These are phyloP conservation scores for Danaus chrysippus DNA, from an alignment of 2,888 invertebrate species.

Conservation along the genomic window DNA sequence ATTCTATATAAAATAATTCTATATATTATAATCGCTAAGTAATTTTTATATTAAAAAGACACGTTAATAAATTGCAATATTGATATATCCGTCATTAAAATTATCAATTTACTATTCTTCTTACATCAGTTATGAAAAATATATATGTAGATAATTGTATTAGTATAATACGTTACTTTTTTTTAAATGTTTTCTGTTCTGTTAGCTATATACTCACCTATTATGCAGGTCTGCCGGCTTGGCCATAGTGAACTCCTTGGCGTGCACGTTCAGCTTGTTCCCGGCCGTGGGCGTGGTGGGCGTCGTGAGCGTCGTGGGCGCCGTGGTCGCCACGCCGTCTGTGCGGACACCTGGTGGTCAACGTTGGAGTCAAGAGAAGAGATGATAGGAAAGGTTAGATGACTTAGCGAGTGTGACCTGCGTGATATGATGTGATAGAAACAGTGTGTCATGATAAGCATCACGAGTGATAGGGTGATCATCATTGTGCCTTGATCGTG, in stretches of 20 bases:
- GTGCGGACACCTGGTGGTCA: constrained; percentile 81
- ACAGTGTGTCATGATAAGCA: neutral
- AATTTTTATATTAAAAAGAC: too few relatives aligned
- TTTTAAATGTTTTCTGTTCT: too few relatives aligned
- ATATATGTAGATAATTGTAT: too few relatives aligned
- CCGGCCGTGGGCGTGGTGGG: constrained; percentile 46
- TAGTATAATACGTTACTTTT: too few relatives aligned
- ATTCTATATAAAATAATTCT: too few relatives aligned
- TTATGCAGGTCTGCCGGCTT: constrained; percentile 77
- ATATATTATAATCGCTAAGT: too few relatives aligned
- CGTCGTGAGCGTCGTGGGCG: constrained; percentile 46
- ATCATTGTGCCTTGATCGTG: too few relatives aligned
- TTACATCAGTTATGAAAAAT: too few relatives aligned
- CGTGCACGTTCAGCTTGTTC: constrained; percentile 90
- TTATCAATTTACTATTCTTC: too few relatives aligned
- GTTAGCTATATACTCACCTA: constrained; percentile 58
- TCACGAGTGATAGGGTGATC: too few relatives aligned
- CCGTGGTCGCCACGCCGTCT: constrained; percentile 73
- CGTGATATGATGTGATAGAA: constrained; percentile 31
- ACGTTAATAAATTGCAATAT: too few relatives aligned
- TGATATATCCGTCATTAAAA: too few relatives aligned
- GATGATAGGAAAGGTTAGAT: constrained; percentile 59
- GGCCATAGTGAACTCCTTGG: constrained; percentile 93
- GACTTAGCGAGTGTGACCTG: constrained; percentile 26
- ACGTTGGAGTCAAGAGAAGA: constrained; percentile 73